Evolutionary conservation across 2,888 invertebrate species (phyloP).

Genomic region (Apoderus coryli): DNA sequence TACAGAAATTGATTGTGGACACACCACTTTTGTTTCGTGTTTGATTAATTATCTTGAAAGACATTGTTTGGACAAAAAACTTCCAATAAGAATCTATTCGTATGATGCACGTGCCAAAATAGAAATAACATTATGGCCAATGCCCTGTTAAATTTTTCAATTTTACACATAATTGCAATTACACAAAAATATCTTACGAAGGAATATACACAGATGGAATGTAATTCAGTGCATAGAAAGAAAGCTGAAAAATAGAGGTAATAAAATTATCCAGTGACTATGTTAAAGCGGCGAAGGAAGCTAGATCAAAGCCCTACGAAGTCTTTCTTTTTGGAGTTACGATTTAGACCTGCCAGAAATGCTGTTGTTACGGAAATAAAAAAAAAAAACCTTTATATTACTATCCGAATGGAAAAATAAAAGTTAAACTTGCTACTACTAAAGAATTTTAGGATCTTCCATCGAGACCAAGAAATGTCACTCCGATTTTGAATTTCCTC

Average conservation of each 20-base stretch:
- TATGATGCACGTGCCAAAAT: constrained; percentile 1
- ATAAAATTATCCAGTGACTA: constrained; percentile 2
- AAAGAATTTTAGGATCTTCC: constrained; percentile 2
- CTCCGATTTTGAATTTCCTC: constrained; percentile 2
- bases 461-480: constrained; percentile 1
- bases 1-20: constrained; percentile 1
- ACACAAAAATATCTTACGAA: constrained; percentile 3
- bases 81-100: constrained; percentile 1
- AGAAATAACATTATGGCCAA: constrained; percentile 2
- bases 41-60: constrained; percentile 4
- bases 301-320: constrained; percentile 2
- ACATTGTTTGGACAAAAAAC: too few relatives aligned
- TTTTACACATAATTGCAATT: too few relatives aligned
- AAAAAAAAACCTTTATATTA: constrained; percentile 1
- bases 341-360: constrained; percentile 2
- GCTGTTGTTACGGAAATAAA: constrained; percentile 1
- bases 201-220: constrained; percentile 3
- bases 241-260: constrained; percentile 3
- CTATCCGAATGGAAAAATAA: background rate
- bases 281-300: constrained; percentile 1
- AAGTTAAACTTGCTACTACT: background rate
- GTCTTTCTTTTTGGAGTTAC: background rate
- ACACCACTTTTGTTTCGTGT: constrained; percentile 2
- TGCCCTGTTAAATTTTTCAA: constrained; percentile 1
- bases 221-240: constrained; percentile 1